Base-by-base conservation (phyloP, 1,140 invertebrate genomes). In the Lerema accius region DNA sequence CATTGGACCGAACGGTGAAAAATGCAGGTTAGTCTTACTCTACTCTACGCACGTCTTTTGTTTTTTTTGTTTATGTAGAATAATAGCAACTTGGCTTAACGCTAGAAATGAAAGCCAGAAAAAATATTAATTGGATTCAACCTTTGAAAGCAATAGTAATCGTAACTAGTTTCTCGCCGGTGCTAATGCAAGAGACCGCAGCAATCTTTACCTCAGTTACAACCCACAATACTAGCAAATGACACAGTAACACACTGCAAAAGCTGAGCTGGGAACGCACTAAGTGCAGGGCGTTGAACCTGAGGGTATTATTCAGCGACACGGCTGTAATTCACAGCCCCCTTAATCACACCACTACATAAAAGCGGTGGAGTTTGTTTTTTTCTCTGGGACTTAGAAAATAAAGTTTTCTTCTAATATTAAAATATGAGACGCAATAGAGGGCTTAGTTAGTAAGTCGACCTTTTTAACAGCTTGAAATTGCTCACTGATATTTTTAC, bases 321-420 rank as follows among this genome's bases (percentile, higher is more conserved):
- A 40, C 50, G 13, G 35, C 37, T 26, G 39, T 26, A 55, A 42
- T 55, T 39, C 50, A 13, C 14, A 42, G 37, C 17, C 50, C 50
- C 35, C 50, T 53, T 53, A 53, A 53, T 53, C 50, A 53, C 50
- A 53, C 50, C 50, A 42, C 35, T 53, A 42, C 50, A 53, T 53
- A 53, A 53, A 51, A 28, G 19, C 17, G 43, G 43, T 13, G 19
- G 19, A 23, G 19, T 46, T 46, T 46, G 43, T 46, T 11, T 46
- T 46, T 46, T 46, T 26, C 43, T 11, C n/a, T 6, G 10, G 15
- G 16, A 10, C 19, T 19, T 46, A 19, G 3, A 37, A 37, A 37
- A 37, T 37, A 11, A 37, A 37, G 11, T 37, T 11, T 37, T 11
- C n/a, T 37, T 37, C 4, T 37, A 37, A 37, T 37, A 7, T 11